A percentile compares a stretch with the other conserved stretches of the same genome.
Evolutionary conservation across 2,797 vertebrate species (phyloP).

Genomic region (Hirundo rustica): DNA sequence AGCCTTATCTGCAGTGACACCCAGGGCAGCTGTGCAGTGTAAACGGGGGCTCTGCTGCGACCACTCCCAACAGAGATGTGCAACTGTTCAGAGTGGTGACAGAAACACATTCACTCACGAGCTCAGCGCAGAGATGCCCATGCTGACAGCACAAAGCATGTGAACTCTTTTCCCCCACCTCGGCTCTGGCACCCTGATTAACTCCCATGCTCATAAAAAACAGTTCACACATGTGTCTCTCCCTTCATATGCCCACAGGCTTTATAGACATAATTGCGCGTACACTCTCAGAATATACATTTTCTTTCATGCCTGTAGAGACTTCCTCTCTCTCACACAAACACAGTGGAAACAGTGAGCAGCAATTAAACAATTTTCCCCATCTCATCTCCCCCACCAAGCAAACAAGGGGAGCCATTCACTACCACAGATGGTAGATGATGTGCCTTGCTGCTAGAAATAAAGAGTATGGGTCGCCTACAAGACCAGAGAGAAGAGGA

Average conservation of each 20-base stretch:
- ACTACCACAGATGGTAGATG: slow-evolving; percentile 35
- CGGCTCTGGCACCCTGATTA: neutral
- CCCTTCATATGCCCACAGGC: neutral
- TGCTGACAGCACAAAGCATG: neutral
- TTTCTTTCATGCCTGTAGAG: neutral
- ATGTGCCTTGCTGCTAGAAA: slow-evolving; percentile 52
- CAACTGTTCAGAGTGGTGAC: neutral
- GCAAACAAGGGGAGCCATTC: slow-evolving; percentile 36
- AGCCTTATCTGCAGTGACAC: neutral
- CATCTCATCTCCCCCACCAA: slow-evolving; percentile 19
- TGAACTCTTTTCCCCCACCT: neutral
- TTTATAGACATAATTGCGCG: neutral
- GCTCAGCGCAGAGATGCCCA: fast-evolving
- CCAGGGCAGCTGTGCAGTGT: fast-evolving
- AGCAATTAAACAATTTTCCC: slow-evolving; percentile 55
- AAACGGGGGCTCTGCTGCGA: neutral
- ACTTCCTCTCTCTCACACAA: neutral
- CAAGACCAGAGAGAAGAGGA: neutral
- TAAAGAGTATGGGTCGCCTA: slow-evolving; percentile 24
- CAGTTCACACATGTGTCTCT: fast-evolving
- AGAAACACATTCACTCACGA: fast-evolving
- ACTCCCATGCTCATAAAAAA: neutral
- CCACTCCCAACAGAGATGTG: neutral
- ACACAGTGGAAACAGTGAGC: slow-evolving; percentile 10
- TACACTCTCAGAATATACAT: neutral